These are phyloP conservation scores for Sclerurus mexicanus DNA, from an alignment of 2,113 vertebrate genomes.

Conservation along the genomic window DNA sequence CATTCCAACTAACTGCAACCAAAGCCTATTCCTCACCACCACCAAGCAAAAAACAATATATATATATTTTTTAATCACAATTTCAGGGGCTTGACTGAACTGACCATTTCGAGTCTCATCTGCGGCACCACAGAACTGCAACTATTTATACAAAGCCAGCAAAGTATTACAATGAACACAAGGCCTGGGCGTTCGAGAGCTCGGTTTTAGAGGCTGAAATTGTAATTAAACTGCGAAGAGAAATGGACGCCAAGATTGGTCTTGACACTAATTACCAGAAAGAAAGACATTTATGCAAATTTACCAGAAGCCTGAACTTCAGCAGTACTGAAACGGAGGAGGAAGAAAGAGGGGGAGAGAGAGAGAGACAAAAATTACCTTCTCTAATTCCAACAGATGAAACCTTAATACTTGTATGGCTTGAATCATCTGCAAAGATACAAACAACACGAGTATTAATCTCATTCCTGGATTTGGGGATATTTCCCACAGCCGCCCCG, in stretches of 20 bases:
- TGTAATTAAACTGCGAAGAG: constrained; percentile 94
- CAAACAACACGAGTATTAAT: constrained; percentile 74
- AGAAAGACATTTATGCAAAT: constrained; percentile 96
- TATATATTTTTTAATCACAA: neutral
- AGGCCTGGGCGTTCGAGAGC: constrained; percentile 80
- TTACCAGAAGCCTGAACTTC: constrained; percentile 78
- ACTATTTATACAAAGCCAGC: constrained; percentile 72
- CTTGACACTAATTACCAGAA: constrained; percentile 97
- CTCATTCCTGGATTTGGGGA: constrained; percentile 48
- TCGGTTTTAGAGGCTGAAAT: constrained; percentile 87
- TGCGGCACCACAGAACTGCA: constrained; percentile 50
- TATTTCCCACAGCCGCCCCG: constrained; percentile 47
- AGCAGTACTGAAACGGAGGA: constrained; percentile 44
- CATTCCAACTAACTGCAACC: constrained; percentile 43
- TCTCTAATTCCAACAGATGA: constrained; percentile 99
- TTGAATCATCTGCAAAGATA: constrained; percentile 98
- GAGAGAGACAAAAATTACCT: constrained; percentile 83
- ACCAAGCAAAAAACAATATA: neutral
- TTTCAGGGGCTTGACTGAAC: constrained; percentile 18
- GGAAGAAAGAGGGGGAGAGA: neutral
- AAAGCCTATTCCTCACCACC: neutral
- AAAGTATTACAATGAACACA: constrained; percentile 76
- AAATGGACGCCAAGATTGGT: constrained; percentile 92
- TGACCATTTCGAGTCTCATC: constrained; percentile 31
- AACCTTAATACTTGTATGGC: constrained; percentile 99